Base-by-base conservation (phyloP, 2,888 invertebrate species). In the Notodonta dromedarius region DNA sequence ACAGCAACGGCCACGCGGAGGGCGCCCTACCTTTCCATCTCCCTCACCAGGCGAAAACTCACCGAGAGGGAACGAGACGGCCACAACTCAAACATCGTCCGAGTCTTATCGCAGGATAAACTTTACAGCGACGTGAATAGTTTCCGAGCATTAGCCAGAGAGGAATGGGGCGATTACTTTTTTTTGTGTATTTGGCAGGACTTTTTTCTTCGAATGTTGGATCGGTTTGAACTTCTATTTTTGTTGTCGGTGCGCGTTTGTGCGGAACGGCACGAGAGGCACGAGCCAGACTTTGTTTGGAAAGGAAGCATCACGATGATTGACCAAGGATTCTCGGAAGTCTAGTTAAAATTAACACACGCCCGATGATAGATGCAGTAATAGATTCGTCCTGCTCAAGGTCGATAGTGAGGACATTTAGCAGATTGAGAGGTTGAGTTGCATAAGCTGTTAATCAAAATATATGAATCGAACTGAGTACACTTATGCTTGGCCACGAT, bases 71-170 rank as follows among this genome's bases (percentile, higher is more conserved):
- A 93, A 73, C 76, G 89, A 87, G 93, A 90, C 79, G 68, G 77
- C 65, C 71, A 73, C 68, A 73, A 83, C 60, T 85, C 84, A 78
- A 80, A 78, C 80, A 77, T 78, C 80, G 80, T 78, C 77, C 80
- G 79, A 81, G 80, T 84, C 85, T 93, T 90, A 92, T 93, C 92
- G 89, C 88, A 90, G 91, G 92, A 91, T 88, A 90, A 90, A 88
- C 82, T 88, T 88, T 84, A 87, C 85, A 83, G 86, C 88, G 86
- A 88, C 85, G 85, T 88, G 87, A 91, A 91, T 91, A 90, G 89
- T 89, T 87, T 85, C 82, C 80, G 79, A 86, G 84, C 88, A 84
- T 89, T 86, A 87, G 88, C 86, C 85, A 84, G 87, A 90, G 80
- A 87, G 89, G 87, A 90, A 88, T 84, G 88, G 86, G 85, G 81